Conservation (phyloP, 2,888 invertebrate species). For the Petrolisthes cinctipes region DNA sequence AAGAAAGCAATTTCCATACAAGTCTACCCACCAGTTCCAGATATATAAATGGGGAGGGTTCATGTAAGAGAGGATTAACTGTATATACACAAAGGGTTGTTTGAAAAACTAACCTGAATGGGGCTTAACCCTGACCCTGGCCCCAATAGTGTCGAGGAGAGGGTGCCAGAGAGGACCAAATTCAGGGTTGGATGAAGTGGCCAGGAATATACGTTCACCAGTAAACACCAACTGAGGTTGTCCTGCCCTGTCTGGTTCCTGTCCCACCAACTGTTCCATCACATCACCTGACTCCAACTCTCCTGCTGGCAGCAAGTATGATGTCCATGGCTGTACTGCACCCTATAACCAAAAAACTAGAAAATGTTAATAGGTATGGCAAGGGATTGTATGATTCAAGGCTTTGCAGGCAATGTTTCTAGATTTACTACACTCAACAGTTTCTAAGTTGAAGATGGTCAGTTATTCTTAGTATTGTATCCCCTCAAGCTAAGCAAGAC, state of each 20-base stretch:
- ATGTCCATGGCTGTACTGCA: conserved; percentile 22
- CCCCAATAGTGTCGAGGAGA: conserved; percentile 49
- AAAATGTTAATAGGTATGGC: no score
- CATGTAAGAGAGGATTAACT: background rate
- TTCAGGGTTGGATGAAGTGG: conserved; percentile 46
- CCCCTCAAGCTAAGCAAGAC: no score
- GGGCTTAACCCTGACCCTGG: conserved; percentile 55
- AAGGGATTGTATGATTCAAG: no score
- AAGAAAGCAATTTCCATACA: no score
- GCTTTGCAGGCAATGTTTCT: no score
- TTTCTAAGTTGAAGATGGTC: no score
- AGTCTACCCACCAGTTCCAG: no score
- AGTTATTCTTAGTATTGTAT: no score
- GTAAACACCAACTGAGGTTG: conserved; percentile 20
- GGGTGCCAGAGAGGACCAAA: conserved; percentile 56
- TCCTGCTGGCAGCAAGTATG: conserved; percentile 44
- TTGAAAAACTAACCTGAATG: conserved; percentile 7
- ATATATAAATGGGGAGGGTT: no score
- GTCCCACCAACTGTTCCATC: conserved; percentile 46
- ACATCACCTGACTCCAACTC: conserved; percentile 33
- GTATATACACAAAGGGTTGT: background rate
- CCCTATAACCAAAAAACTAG: background rate
- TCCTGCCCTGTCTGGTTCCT: conserved; percentile 18
- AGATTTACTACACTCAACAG: no score
- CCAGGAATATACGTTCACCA: conserved; percentile 60